These are phyloP conservation scores for Narcine bancroftii DNA, from an alignment of 2,113 vertebrate species.

Conservation along the genomic window DNA sequence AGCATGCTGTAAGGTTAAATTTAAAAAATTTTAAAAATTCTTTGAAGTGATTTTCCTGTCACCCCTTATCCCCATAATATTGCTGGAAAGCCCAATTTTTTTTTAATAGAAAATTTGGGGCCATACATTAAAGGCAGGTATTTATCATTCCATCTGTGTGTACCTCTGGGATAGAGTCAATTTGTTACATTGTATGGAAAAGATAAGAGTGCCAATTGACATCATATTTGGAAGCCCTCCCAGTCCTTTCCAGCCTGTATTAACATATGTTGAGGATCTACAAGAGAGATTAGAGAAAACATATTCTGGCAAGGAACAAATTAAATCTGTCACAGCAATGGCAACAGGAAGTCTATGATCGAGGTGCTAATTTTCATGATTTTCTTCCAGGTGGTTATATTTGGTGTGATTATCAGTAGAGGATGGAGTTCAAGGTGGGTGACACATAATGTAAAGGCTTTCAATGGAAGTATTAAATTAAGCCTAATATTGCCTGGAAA, in stretches of 20 bases:
- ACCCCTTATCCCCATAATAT: not conserved
- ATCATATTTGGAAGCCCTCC: conserved; percentile 33
- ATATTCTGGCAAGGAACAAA: conserved; percentile 33
- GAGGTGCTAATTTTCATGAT: conserved; percentile 28
- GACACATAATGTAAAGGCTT: not conserved
- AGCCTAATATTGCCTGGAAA: not conserved
- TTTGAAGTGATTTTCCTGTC: too few species aligned
- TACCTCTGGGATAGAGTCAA: not conserved
- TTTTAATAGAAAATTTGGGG: not conserved
- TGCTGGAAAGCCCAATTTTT: not conserved
- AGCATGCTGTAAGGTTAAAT: too few species aligned
- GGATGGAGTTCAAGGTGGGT: not conserved
- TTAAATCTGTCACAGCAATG: conserved; percentile 32
- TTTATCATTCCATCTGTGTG: not conserved
- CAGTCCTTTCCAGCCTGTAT: conserved; percentile 30
- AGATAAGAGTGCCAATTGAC: conserved; percentile 32
- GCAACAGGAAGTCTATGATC: conserved; percentile 34
- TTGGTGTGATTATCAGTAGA: conserved; percentile 13
- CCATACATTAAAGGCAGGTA: not conserved
- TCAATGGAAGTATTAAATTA: not conserved
- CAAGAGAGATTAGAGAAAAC: conserved; percentile 35
- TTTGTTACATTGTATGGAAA: not conserved
- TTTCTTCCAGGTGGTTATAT: conserved; percentile 29
- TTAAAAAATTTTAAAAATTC: too few species aligned
- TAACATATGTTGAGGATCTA: conserved; percentile 35